Percentiles rank a stretch among this genome's conserved stretches.
phyloP scores from a whole-genome alignment of 2,797 vertebrate genomes.

The Paguma larvata region DNA sequence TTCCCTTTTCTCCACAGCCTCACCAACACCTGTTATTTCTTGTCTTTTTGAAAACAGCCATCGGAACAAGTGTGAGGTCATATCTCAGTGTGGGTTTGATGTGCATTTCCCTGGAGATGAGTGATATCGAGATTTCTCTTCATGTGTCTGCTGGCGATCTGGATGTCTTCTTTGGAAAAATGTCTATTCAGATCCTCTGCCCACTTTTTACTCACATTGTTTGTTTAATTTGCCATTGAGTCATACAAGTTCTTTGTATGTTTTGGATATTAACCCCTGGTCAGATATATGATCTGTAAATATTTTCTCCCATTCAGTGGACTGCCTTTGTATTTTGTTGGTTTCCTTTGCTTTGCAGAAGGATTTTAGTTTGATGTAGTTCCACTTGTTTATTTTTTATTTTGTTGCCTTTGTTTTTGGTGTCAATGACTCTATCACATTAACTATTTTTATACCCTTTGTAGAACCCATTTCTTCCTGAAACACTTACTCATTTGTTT shows the following conservation, averaged over 20 bases:
- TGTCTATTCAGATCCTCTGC: neutral
- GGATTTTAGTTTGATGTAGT: neutral
- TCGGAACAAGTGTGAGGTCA: neutral
- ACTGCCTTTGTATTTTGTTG: neutral
- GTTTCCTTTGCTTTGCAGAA: neutral
- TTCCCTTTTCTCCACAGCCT: neutral
- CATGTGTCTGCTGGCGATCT: neutral
- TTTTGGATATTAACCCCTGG: neutral
- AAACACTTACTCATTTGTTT: neutral
- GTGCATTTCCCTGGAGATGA: neutral
- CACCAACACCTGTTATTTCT: neutral
- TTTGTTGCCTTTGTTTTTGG: neutral
- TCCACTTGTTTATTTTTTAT: neutral
- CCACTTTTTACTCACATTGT: neutral
- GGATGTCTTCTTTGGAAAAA: neutral
- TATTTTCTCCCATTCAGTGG: neutral
- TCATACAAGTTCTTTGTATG: neutral
- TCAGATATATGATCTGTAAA: neutral
- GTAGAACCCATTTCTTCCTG: neutral
- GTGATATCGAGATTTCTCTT: neutral
- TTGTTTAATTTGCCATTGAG: neutral
- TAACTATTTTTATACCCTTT: neutral
- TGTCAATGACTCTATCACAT: neutral
- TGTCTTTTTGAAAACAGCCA: neutral
- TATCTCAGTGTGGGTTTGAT: neutral